Evolutionary conservation across 2,888 invertebrate genomes (phyloP), one percentile per base, ranked within the genome.

Genomic region (Melangyna quadrimaculata): DNA sequence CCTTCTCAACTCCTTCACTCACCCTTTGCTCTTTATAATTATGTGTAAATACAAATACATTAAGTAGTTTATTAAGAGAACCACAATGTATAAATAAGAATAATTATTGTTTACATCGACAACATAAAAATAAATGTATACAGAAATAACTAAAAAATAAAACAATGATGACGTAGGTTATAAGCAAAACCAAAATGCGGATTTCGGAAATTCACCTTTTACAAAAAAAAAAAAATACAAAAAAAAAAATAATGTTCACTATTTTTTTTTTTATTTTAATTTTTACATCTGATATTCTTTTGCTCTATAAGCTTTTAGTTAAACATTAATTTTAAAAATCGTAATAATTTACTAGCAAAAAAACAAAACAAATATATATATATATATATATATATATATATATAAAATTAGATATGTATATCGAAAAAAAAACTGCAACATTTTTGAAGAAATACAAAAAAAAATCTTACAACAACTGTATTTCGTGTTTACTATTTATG

Each of bases 161-260:
- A 77, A 53, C 7, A 51, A 43, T 73, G 73, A 69, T 81, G 81
- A 86, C 77, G 81, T 86, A 86, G 80, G 73, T 86, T 81, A 81
- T 86, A 86, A 86, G 86, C 65, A 81, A 84, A 84, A 86, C 86
- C 81, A 86, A 81, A 83, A 86, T 79, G 73, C 77, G 81, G 86
- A 86, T 81, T 81, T 86, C 65, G 73, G 86, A 77, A 86, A 86
- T 81, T 81, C 81, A 72, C 63, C 59, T 81, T 51, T 73, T 32
- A 67, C 32, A 51, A 29, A 63, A 29, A 71, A 78, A 71, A 43
- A 59, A 59, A 24, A 59, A 22, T 37, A 19, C n/a, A 22, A 40
- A 59, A 59, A 37, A 57, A 57, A 32, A 59, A 37, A 40, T 24
- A 29, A 63, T 72, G 57, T 78, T 78, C 71, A 71, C 74, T 71